Evolutionary conservation across 2,888 invertebrate species (phyloP), one percentile per base, ranked within the genome.

Genomic region (Poecilobothrus nobilitatus): DNA sequence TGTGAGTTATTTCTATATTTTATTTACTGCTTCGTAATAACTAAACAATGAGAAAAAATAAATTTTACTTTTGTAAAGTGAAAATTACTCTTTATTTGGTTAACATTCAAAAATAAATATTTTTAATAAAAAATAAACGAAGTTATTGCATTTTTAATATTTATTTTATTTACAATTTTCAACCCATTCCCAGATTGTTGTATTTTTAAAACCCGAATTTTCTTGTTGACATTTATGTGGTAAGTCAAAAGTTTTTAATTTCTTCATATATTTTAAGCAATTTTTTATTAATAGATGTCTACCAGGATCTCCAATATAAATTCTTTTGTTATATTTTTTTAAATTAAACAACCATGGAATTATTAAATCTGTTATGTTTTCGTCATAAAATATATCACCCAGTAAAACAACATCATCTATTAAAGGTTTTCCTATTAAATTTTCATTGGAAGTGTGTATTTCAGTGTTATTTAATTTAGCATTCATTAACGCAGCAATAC

Each of bases 351-450:
- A 78, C 88, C 88, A 88, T 0, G 81, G 76, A 70, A 86, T 83
- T 53, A 88, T 76, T n/a, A 74, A 67, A 8, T 77, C 80, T 0
- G 85, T 84, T 70, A 88, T 86, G 66, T 84, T 83, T 70, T 84
- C 83, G 75, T 89, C 88, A 76, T 90, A 90, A 73, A 90, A 87
- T 84, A 90, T 85, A 76, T 90, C 90, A 0, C 90, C 90, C 61
- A 90, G 80, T n/a, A 90, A 78, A 70, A 90, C 80, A 2, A 86
- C 80, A 73, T 89, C 87, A 22, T 74, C 74, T 80, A 78, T 72
- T 70, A 81, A 80, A 12, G 74, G 70, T 3, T 76, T 75, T 1
- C 84, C 84, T 65, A 87, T 79, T 37, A 85, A 76, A 75, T 88
- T 83, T 5, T 78, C 72, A 21, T 77, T 76, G 67, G 78, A 80